A percentile compares a stretch with the other conserved stretches of the same genome.
These are phyloP conservation scores for Pseudocheirus occidentalis DNA, from an alignment of 2,797 vertebrate genomes.

Conservation along the genomic window DNA sequence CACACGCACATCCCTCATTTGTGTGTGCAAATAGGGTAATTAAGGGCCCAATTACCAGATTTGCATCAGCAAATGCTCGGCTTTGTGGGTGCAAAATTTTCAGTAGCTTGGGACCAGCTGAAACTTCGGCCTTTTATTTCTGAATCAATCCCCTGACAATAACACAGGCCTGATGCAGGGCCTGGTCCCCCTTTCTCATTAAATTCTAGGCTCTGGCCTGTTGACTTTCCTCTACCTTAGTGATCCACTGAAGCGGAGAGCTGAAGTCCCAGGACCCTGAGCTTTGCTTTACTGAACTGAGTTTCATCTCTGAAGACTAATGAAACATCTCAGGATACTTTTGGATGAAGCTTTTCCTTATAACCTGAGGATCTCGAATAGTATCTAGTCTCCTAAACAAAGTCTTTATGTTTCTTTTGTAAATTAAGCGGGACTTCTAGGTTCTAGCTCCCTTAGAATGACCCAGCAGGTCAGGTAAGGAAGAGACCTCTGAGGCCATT, in stretches of 20 bases:
- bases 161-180: conserved; percentile 12
- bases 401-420: not conserved
- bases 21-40: conserved; percentile 77
- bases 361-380: not conserved
- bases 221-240: conserved; percentile 43
- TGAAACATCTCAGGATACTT: conserved; percentile 13
- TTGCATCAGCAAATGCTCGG: conserved; percentile 71
- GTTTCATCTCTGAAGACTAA: conserved; percentile 54
- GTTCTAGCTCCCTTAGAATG: not conserved
- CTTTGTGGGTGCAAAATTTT: conserved; percentile 75
- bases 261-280: not conserved
- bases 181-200: conserved; percentile 26
- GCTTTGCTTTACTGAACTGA: conserved; percentile 39
- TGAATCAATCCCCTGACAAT: conserved; percentile 53
- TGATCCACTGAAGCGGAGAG: conserved; percentile 27
- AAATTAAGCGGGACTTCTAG: not conserved
- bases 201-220: conserved; percentile 26
- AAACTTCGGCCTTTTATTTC: conserved; percentile 71
- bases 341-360: not conserved
- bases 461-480: not conserved
- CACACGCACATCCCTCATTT: conserved; percentile 71
- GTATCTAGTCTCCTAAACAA: conserved; percentile 3
- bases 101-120: conserved; percentile 72
- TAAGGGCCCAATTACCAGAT: conserved; percentile 77
- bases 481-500: not conserved